Conservation (phyloP, 2,888 invertebrate genomes). For the Acrobasis consociella region DNA sequence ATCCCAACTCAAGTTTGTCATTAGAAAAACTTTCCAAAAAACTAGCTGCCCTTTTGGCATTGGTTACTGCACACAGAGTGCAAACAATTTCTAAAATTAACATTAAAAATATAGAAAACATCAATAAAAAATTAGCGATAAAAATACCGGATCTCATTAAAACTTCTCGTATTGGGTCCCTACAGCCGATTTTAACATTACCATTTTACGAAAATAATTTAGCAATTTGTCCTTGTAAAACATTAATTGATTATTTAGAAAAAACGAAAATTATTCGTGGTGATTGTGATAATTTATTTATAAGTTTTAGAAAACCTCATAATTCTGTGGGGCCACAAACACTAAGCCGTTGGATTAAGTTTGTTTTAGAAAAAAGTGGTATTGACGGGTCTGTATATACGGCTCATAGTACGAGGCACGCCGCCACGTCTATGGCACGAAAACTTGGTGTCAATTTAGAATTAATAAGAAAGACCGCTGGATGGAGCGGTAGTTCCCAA, state of each 20-base stretch:
- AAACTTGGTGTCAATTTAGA: no score
- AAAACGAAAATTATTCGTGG: neutral
- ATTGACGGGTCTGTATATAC: no score
- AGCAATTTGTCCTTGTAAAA: no score
- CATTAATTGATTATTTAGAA: neutral
- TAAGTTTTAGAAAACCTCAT: conserved; percentile 2
- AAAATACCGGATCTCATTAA: neutral
- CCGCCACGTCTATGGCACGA: no score
- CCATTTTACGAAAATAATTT: no score
- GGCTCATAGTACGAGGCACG: no score
- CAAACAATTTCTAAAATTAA: conserved; percentile 5
- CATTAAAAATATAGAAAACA: neutral
- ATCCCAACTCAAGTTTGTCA: neutral
- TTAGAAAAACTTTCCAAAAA: conserved; percentile 6
- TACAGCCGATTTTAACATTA: no score
- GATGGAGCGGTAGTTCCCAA: no score
- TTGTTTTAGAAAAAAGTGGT: neutral
- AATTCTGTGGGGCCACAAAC: no score
- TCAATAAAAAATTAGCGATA: neutral
- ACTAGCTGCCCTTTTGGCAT: neutral
- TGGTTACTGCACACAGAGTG: no score
- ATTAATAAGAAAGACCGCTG: no score
- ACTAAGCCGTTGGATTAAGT: neutral
- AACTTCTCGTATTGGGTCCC: no score
- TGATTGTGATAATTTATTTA: neutral